phyloP scores from a whole-genome alignment of 2,113 vertebrate genomes.

The Phrynocephalus versicolor region DNA sequence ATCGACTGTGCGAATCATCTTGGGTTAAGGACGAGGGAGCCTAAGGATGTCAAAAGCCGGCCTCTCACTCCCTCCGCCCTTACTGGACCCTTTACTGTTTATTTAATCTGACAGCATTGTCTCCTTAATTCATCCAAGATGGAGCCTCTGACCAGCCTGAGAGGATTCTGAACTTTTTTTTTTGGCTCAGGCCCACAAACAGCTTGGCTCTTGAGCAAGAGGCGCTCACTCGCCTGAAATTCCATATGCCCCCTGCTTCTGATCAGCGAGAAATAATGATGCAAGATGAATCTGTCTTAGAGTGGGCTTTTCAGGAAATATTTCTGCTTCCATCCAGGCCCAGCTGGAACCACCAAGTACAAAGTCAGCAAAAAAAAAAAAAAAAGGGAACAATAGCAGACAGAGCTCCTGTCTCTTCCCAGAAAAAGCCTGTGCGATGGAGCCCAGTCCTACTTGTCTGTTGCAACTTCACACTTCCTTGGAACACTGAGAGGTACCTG shows the following conservation, averaged over 20 bases:
- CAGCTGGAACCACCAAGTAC: constrained; percentile 49
- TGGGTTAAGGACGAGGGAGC: constrained; percentile 31
- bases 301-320: background rate
- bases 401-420: rapidly evolving
- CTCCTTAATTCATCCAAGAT: background rate
- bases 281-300: constrained; percentile 28
- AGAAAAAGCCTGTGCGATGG: background rate
- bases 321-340: background rate
- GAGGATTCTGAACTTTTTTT: background rate
- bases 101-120: background rate
- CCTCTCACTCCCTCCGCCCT: constrained; percentile 23
- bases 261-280: constrained; percentile 31
- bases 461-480: background rate
- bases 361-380: background rate
- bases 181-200: background rate
- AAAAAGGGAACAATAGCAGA: background rate
- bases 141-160: background rate
- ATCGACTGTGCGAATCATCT: background rate
- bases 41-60: constrained; percentile 45
- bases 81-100: background rate
- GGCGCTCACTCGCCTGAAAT: constrained; percentile 23
- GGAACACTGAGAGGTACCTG: background rate
- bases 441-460: background rate
- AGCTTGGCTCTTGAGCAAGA: background rate
- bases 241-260: constrained; percentile 24